phyloP scores from a whole-genome alignment of 2,797 vertebrate species.

The Rhinogobio ventralis region DNA sequence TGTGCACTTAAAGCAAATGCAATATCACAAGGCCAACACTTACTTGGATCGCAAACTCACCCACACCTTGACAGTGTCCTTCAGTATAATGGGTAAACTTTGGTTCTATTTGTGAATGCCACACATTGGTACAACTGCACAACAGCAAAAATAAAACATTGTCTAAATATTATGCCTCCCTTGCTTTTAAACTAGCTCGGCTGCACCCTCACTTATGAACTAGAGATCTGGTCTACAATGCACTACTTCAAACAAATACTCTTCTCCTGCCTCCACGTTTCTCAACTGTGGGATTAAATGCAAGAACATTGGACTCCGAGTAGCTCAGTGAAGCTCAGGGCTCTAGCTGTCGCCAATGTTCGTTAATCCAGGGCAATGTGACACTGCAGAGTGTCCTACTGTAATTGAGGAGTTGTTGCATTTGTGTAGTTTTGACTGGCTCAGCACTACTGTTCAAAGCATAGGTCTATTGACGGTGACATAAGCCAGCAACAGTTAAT shows the following conservation, averaged over 20 bases:
- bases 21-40: constrained; percentile 20
- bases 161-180: background rate
- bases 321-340: constrained; percentile 39
- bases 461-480: constrained; percentile 40
- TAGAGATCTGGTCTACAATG: constrained; percentile 14
- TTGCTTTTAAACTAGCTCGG: background rate
- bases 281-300: constrained; percentile 48
- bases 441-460: constrained; percentile 39
- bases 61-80: constrained; percentile 25
- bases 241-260: constrained; percentile 35
- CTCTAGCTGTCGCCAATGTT: constrained; percentile 45
- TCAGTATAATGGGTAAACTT: constrained; percentile 24
- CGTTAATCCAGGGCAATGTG: constrained; percentile 45
- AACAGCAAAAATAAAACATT: background rate
- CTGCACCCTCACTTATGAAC: background rate
- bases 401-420: constrained; percentile 47
- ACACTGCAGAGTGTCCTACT: constrained; percentile 38
- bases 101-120: constrained; percentile 22
- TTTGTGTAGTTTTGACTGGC: constrained; percentile 43
- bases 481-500: constrained; percentile 58
- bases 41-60: constrained; percentile 31
- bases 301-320: constrained; percentile 47
- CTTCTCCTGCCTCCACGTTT: constrained; percentile 42
- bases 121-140: background rate
- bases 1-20: constrained; percentile 39